Conservation (phyloP, 2,888 invertebrate species). For the Drosophila koepferae region DNA sequence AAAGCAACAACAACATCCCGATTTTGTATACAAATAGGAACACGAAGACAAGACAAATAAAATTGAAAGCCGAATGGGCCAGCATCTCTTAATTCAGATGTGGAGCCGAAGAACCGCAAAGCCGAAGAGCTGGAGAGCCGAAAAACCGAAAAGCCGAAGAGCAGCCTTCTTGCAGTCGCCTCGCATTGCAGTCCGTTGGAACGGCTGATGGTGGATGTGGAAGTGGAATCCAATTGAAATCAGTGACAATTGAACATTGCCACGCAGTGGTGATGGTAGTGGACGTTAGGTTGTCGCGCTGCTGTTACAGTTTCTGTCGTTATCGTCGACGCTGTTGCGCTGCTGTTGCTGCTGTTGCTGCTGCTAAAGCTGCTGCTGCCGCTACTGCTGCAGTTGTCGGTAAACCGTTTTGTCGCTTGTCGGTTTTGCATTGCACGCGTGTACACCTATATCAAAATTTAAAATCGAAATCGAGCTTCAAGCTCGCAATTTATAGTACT, state of each 20-base stretch:
- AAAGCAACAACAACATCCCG: background rate
- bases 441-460: conserved; percentile 3
- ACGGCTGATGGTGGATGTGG: conserved; percentile 43
- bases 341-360: background rate
- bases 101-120: conserved; percentile 22
- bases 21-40: conserved; percentile 4
- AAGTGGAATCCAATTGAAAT: conserved; percentile 56
- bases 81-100: conserved; percentile 36
- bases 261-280: conserved; percentile 63
- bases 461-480: background rate
- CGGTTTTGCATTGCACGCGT: conserved; percentile 16
- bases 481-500: background rate
- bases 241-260: conserved; percentile 75
- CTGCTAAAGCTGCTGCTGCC: conserved; percentile 8
- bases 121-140: conserved; percentile 9
- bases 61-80: conserved; percentile 13
- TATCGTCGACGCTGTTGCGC: conserved; percentile 3
- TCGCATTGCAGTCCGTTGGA: conserved; percentile 22
- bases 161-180: conserved; percentile 36
- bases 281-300: conserved; percentile 37
- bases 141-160: conserved; percentile 25
- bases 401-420: conserved; percentile 30
- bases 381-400: conserved; percentile 30
- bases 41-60: background rate
- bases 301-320: conserved; percentile 34